These are phyloP conservation scores for Thumatha senex DNA, from an alignment of 2,888 invertebrate species.

Conservation along the genomic window DNA sequence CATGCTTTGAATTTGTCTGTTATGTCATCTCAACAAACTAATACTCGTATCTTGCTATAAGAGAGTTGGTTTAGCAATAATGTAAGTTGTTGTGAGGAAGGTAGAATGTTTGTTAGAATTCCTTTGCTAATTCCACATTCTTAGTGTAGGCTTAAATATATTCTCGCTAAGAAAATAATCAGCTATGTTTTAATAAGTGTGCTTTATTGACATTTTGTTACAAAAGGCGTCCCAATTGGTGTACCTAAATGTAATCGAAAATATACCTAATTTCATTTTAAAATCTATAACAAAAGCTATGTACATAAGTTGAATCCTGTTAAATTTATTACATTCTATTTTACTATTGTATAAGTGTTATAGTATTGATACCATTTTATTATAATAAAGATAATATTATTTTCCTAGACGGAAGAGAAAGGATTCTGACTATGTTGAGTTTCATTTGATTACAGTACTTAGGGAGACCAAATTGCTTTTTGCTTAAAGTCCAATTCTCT, in stretches of 20 bases:
- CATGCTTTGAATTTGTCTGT: slow-evolving; percentile 17
- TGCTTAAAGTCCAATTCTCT: slow-evolving; percentile 41
- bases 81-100: slow-evolving; percentile 39
- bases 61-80: slow-evolving; percentile 38
- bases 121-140: slow-evolving; percentile 42
- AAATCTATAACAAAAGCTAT: slow-evolving; percentile 45
- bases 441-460: slow-evolving; percentile 13
- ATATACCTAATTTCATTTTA: slow-evolving; percentile 32
- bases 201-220: slow-evolving; percentile 18
- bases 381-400: slow-evolving; percentile 50
- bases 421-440: slow-evolving; percentile 11
- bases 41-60: slow-evolving; percentile 48
- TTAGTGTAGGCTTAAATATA: slow-evolving; percentile 26
- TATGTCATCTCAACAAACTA: slow-evolving; percentile 33
- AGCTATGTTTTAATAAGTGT: slow-evolving; percentile 28
- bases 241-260: slow-evolving; percentile 29
- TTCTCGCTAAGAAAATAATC: slow-evolving; percentile 27
- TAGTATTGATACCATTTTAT: slow-evolving; percentile 75
- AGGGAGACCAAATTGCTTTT: slow-evolving; percentile 8
- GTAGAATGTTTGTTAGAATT: slow-evolving; percentile 40
- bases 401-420: slow-evolving; percentile 62
- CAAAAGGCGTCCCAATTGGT: slow-evolving; percentile 7
- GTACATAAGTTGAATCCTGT: slow-evolving; percentile 82
- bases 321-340: slow-evolving; percentile 83
- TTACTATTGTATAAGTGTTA: slow-evolving; percentile 80